Conservation (phyloP, 1,140 invertebrate genomes). For the Phthorimaea operculella region DNA sequence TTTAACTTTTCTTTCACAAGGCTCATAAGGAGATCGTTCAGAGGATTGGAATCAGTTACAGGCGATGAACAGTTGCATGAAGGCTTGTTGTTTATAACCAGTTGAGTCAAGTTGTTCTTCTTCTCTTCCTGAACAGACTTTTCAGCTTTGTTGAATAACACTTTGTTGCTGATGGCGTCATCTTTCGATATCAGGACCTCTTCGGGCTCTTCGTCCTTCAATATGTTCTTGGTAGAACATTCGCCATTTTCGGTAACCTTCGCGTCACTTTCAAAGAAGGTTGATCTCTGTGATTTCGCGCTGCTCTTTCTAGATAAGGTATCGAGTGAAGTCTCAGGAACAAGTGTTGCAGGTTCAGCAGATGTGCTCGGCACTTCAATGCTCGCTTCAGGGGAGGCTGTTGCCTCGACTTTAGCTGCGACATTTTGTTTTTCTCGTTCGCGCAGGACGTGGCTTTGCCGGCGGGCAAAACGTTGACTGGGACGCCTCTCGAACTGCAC, state of each 20-base stretch:
- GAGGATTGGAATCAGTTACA: constrained; percentile 60
- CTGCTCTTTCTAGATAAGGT: constrained; percentile 62
- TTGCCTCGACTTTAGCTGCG: constrained; percentile 50
- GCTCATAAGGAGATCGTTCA: constrained; percentile 62
- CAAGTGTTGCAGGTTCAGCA: constrained; percentile 28
- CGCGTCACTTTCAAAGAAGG: constrained; percentile 57
- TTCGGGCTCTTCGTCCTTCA: constrained; percentile 45
- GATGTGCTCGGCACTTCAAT: constrained; percentile 49
- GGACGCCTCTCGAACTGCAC: constrained; percentile 96
- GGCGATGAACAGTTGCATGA: constrained; percentile 55
- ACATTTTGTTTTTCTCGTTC: constrained; percentile 75
- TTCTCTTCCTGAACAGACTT: constrained; percentile 44
- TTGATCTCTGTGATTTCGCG: constrained; percentile 63
- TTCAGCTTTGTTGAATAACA: constrained; percentile 51
- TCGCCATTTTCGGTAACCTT: constrained; percentile 43
- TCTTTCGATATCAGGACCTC: constrained; percentile 56
- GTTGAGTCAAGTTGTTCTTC: constrained; percentile 55
- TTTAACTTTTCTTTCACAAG: constrained; percentile 69
- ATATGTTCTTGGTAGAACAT: constrained; percentile 43
- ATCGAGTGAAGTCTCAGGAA: constrained; percentile 48
- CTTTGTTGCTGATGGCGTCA: constrained; percentile 62
- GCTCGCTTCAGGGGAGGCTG: constrained; percentile 32
- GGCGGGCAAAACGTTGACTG: constrained; percentile 93
- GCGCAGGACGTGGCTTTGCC: constrained; percentile 85
- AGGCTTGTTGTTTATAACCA: constrained; percentile 49